Conservation (phyloP, 92 coral and sea anemone species). For the Nematostella vectensis region DNA sequence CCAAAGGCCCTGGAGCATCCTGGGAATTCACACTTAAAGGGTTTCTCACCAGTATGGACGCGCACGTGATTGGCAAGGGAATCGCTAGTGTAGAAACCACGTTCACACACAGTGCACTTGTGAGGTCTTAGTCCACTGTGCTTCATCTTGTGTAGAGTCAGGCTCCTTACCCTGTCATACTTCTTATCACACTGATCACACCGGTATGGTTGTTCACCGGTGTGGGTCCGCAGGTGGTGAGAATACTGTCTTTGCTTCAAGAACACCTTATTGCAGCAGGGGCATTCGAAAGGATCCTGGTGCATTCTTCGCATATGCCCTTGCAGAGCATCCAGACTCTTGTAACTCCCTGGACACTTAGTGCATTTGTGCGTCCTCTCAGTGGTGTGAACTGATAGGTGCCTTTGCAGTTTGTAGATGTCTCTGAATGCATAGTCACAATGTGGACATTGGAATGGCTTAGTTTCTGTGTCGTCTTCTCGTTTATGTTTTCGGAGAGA, state of each 20-base stretch:
- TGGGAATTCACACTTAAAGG: background rate
- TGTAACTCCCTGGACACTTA: too few relatives aligned
- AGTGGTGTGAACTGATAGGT: too few relatives aligned
- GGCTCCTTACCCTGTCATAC: background rate
- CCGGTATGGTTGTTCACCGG: background rate
- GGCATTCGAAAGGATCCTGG: too few relatives aligned
- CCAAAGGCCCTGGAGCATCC: background rate
- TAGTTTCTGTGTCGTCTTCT: too few relatives aligned
- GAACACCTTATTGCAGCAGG: background rate
- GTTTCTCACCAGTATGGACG: background rate
- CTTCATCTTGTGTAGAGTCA: background rate
- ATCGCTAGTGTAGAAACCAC: background rate
- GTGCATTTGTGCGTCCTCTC: too few relatives aligned
- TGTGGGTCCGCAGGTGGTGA: background rate
- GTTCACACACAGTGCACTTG: background rate
- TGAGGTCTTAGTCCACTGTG: background rate
- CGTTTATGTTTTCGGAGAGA: too few relatives aligned
- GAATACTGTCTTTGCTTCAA: background rate
- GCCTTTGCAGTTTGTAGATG: too few relatives aligned
- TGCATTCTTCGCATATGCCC: too few relatives aligned
- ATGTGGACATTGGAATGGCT: too few relatives aligned
- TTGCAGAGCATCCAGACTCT: too few relatives aligned
- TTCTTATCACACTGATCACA: conserved; percentile 1
- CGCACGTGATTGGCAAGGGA: background rate
- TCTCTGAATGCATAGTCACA: too few relatives aligned